Evolutionary conservation across 2,113 vertebrate species (phyloP).

Genomic region (Gnathonemus echidnorhynchus): DNA sequence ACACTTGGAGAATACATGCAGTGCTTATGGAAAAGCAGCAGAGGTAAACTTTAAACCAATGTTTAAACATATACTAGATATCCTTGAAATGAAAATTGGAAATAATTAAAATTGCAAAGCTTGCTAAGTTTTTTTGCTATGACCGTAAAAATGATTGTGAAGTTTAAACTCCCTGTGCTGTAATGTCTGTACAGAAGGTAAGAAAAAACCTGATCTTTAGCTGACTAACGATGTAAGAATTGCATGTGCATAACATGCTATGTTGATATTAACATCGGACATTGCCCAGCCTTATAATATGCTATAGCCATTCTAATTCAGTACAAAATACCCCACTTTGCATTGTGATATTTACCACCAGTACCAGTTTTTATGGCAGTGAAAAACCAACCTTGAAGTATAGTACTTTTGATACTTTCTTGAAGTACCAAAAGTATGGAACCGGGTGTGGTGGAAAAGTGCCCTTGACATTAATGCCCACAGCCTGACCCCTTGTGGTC

Average conservation of each 20-base stretch:
- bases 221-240: not conserved
- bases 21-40: not conserved
- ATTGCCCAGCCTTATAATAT: not conserved
- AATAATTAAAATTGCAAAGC: not conserved
- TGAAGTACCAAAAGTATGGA: not conserved
- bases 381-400: not conserved
- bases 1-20: not conserved
- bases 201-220: not conserved
- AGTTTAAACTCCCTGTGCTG: not conserved
- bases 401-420: not conserved
- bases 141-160: not conserved
- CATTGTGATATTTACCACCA: not conserved
- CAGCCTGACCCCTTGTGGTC: not conserved
- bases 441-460: not conserved
- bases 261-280: not conserved
- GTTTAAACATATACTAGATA: not conserved
- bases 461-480: not conserved
- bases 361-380: not conserved
- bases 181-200: not conserved
- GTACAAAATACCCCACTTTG: not conserved
- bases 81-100: not conserved
- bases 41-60: not conserved
- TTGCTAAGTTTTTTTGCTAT: not conserved
- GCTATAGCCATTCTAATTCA: not conserved
- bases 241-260: not conserved